Evolutionary conservation across 2,888 invertebrate species (phyloP).

Genomic region (Cryptophagus acutangulus): DNA sequence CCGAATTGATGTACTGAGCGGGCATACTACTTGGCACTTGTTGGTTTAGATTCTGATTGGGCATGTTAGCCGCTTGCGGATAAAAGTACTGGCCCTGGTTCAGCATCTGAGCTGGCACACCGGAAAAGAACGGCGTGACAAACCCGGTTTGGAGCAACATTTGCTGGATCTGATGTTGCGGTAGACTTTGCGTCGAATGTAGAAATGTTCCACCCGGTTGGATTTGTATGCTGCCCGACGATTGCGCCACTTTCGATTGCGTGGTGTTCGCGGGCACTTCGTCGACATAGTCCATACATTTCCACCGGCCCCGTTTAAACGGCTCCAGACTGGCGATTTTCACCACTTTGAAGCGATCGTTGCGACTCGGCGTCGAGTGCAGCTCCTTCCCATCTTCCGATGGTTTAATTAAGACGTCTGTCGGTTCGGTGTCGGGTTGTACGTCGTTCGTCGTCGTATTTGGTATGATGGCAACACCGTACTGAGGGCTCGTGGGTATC

Average conservation of each 20-base stretch:
- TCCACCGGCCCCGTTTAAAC: slow-evolving; percentile 70
- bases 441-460: slow-evolving; percentile 39
- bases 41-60: slow-evolving; percentile 40
- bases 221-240: slow-evolving; percentile 36
- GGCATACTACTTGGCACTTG: slow-evolving; percentile 39
- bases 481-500: slow-evolving; percentile 62
- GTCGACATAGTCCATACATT: slow-evolving; percentile 72
- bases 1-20: slow-evolving; percentile 40
- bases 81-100: slow-evolving; percentile 46
- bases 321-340: slow-evolving; percentile 75
- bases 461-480: slow-evolving; percentile 58
- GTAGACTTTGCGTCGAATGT: slow-evolving; percentile 49
- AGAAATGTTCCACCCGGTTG: slow-evolving; percentile 35
- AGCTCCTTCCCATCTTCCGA: slow-evolving; percentile 52
- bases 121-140: slow-evolving; percentile 36
- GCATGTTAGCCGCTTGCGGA: slow-evolving; percentile 39
- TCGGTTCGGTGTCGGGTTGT: slow-evolving; percentile 22
- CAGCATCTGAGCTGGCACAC: slow-evolving; percentile 43
- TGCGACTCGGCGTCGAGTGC: slow-evolving; percentile 52
- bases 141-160: slow-evolving; percentile 46
- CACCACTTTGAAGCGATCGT: slow-evolving; percentile 69
- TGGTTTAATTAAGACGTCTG: slow-evolving; percentile 39
- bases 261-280: slow-evolving; percentile 49
- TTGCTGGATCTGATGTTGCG: slow-evolving; percentile 48
- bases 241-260: slow-evolving; percentile 34